Conservation (phyloP, 2,888 invertebrate species). For the Drosophila mulleri region DNA sequence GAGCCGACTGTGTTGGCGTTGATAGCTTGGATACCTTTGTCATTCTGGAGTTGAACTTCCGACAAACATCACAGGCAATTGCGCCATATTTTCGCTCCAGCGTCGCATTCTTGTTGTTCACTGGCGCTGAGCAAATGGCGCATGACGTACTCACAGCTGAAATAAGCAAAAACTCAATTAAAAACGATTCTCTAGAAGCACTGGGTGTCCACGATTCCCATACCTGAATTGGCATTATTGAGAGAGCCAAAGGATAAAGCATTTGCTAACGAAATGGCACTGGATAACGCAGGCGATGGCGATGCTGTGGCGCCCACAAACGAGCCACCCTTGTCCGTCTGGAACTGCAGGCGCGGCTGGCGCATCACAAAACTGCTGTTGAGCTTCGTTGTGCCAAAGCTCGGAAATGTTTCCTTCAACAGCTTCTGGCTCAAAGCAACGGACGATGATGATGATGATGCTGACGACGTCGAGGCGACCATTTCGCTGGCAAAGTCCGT, state of each 20-base stretch:
- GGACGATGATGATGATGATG: conserved; percentile 31
- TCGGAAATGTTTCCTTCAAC: conserved; percentile 40
- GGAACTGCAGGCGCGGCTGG: conserved; percentile 83
- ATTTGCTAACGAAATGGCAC: conserved; percentile 52
- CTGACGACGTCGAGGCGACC: neutral
- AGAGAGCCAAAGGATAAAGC: conserved; percentile 57
- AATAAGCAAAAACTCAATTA: neutral
- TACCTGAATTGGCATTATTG: conserved; percentile 32
- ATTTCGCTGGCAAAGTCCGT: conserved; percentile 44
- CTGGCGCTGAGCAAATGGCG: conserved; percentile 91
- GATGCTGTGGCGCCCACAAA: conserved; percentile 38
- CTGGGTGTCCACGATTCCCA: conserved; percentile 1
- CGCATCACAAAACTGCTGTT: conserved; percentile 81
- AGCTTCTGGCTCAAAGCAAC: conserved; percentile 22
- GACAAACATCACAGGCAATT: conserved; percentile 93
- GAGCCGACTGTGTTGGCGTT: conserved; percentile 65
- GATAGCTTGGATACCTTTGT: conserved; percentile 73
- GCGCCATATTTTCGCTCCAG: conserved; percentile 94
- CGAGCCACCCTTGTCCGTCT: conserved; percentile 57
- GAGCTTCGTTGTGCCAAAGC: conserved; percentile 56
- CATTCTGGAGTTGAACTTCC: conserved; percentile 94
- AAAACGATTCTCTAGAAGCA: too few relatives aligned
- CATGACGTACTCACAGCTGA: conserved; percentile 88
- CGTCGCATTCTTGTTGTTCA: conserved; percentile 91
- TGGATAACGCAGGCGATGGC: conserved; percentile 51